Evolutionary conservation across 2,888 invertebrate genomes (phyloP).

Genomic region (Cephus spinipes): DNA sequence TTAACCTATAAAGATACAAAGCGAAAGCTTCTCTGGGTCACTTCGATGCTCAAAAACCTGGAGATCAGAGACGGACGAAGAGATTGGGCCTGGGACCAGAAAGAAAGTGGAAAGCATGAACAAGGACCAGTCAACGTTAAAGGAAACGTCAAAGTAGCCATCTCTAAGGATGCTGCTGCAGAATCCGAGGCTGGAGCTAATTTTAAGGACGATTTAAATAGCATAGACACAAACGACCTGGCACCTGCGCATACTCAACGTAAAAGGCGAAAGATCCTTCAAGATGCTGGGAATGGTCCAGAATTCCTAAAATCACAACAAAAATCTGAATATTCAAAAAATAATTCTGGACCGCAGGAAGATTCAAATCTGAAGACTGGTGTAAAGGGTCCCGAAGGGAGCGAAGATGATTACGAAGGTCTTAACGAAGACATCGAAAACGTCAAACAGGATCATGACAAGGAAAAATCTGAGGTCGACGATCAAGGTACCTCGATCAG

Average conservation of each 20-base stretch:
- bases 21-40: slow-evolving; percentile 15
- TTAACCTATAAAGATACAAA: neutral
- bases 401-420: slow-evolving; percentile 18
- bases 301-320: neutral
- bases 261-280: neutral
- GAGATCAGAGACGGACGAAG: slow-evolving; percentile 11
- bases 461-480: slow-evolving; percentile 22
- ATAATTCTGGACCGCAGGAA: neutral
- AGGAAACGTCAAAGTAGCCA: neutral
- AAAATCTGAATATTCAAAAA: neutral
- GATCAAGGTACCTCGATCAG: slow-evolving; percentile 6
- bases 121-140: slow-evolving; percentile 8
- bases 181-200: neutral
- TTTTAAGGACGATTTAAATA: neutral
- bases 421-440: slow-evolving; percentile 6
- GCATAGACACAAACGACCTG: neutral
- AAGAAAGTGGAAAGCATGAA: slow-evolving; percentile 5
- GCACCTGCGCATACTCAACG: neutral
- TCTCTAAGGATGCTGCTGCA: neutral
- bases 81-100: slow-evolving; percentile 14
- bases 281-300: neutral
- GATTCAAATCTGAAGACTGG: neutral
- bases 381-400: neutral
- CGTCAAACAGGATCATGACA: slow-evolving; percentile 15
- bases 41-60: neutral